Conservation (phyloP, 2,113 vertebrate genomes). For the Sylvilagus bachmani region DNA sequence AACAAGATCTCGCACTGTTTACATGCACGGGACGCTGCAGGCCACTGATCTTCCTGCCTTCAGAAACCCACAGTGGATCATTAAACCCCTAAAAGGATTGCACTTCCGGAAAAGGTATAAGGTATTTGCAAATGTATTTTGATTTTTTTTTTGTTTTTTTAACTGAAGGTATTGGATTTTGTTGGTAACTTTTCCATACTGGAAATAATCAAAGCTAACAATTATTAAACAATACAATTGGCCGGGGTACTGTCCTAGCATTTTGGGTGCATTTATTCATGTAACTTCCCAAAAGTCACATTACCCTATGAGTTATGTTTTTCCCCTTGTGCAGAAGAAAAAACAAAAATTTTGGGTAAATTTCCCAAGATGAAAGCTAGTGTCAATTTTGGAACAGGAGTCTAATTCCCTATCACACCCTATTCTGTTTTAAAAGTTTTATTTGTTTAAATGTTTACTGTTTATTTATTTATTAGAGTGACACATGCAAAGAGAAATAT, state of each 20-base stretch:
- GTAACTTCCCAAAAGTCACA: neutral
- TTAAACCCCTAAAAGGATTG: neutral
- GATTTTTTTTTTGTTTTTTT: neutral
- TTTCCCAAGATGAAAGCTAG: neutral
- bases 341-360: neutral
- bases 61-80: neutral
- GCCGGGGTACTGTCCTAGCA: neutral
- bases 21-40: neutral
- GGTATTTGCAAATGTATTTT: neutral
- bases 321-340: neutral
- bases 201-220: neutral
- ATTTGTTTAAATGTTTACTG: no score
- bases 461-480: no score
- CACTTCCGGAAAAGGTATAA: neutral
- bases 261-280: neutral
- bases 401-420: neutral
- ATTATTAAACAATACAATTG: neutral
- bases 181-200: neutral
- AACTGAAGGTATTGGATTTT: neutral
- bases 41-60: neutral
- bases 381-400: neutral
- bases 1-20: neutral
- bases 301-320: neutral
- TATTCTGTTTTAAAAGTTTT: no score
- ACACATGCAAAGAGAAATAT: no score